Evolutionary conservation across 2,888 invertebrate genomes (phyloP).

Genomic region (Volucella inflata): DNA sequence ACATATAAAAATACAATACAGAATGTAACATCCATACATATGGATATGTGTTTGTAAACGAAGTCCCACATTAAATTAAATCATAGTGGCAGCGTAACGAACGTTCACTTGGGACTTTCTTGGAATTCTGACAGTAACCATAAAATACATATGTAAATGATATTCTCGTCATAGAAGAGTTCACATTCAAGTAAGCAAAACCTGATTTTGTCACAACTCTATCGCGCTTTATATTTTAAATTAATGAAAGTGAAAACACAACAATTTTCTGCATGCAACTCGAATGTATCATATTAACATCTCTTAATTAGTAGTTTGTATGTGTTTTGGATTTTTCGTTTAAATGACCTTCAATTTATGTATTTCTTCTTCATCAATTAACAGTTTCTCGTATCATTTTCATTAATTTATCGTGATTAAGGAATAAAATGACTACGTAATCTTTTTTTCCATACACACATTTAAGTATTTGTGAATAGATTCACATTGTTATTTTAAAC

Average conservation of each 20-base stretch:
- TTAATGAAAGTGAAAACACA: no score
- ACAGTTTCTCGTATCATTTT: slow-evolving; percentile 10
- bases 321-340: slow-evolving; percentile 6
- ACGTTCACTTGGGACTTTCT: no score
- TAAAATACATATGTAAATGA: not conserved
- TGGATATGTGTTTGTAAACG: no score
- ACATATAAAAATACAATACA: no score
- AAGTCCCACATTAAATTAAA: no score
- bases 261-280: not conserved
- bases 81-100: no score
- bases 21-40: no score
- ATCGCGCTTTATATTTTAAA: no score
- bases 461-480: not conserved
- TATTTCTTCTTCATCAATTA: slow-evolving; percentile 32
- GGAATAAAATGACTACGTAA: slow-evolving; percentile 15
- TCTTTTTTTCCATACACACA: not conserved
- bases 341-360: slow-evolving; percentile 23
- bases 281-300: not conserved
- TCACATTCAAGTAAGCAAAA: slow-evolving; percentile 5
- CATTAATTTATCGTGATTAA: slow-evolving; percentile 33
- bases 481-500: slow-evolving; percentile 23
- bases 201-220: slow-evolving; percentile 21
- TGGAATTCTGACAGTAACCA: no score
- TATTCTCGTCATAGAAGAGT: not conserved
- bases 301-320: slow-evolving; percentile 30